Conservation (phyloP, 1,140 invertebrate genomes). For the Pseudomyrmex gracilis region DNA sequence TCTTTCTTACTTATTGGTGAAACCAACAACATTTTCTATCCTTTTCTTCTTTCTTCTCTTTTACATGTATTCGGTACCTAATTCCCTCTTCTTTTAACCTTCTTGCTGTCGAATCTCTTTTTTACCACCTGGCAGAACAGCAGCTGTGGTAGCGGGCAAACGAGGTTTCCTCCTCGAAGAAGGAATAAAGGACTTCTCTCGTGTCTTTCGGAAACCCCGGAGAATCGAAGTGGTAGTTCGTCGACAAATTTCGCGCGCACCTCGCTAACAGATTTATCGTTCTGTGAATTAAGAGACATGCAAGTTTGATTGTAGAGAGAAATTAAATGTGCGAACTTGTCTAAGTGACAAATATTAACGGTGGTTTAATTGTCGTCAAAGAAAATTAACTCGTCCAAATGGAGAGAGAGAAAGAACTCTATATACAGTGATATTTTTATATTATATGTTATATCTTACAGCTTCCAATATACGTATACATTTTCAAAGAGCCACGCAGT, state of each 20-base stretch:
- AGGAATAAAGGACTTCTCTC: constrained; percentile 56
- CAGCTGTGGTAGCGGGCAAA: constrained; percentile 70
- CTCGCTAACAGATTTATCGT: constrained; percentile 17
- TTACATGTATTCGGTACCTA: constrained; percentile 13
- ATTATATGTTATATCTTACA: too few relatives aligned
- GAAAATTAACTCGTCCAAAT: constrained; percentile 2
- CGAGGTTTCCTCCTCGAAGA: constrained; percentile 35
- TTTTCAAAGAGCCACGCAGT: too few relatives aligned
- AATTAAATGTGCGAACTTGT: not conserved
- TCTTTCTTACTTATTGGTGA: constrained; percentile 6
- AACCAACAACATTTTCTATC: constrained; percentile 7
- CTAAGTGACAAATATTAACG: constrained; percentile 4
- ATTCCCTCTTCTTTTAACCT: not conserved
- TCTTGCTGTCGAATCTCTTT: constrained; percentile 49
- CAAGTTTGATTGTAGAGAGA: not conserved
- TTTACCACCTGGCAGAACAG: constrained; percentile 75
- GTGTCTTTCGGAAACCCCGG: constrained; percentile 59
- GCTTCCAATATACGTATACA: too few relatives aligned
- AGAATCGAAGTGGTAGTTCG: constrained; percentile 22
- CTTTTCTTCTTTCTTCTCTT: constrained; percentile 4
- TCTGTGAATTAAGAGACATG: not conserved
- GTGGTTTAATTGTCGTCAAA: not conserved
- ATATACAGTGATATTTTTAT: not conserved
- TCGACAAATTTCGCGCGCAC: not conserved
- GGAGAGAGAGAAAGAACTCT: not conserved